Evolutionary conservation across 2,797 vertebrate genomes (phyloP).

Genomic region (Mustela erminea): DNA sequence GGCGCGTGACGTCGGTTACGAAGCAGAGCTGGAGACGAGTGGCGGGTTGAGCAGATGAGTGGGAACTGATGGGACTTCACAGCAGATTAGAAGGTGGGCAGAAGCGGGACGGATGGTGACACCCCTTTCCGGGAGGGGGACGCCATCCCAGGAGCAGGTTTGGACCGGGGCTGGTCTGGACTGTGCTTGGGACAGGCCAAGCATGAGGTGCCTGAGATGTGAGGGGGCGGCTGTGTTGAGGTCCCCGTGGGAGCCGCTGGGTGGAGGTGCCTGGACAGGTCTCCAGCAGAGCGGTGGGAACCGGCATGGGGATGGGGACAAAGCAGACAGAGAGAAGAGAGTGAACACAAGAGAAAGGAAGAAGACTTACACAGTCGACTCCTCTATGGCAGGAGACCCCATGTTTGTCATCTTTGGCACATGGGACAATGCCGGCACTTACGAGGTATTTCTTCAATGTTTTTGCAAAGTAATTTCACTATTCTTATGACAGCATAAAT

Average conservation of each 20-base stretch:
- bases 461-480: conserved; percentile 42
- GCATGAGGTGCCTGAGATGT: neutral
- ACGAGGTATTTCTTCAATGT: neutral
- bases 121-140: neutral
- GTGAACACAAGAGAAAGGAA: neutral
- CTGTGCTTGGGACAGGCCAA: neutral
- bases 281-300: neutral
- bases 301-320: neutral
- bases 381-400: neutral
- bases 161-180: neutral
- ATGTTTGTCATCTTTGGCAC: neutral
- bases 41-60: neutral
- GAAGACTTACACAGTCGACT: neutral
- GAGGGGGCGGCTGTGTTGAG: no score
- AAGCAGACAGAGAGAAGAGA: neutral
- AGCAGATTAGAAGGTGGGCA: neutral
- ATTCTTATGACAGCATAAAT: neutral
- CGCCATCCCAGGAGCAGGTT: neutral
- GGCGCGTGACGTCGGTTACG: neutral
- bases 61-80: neutral
- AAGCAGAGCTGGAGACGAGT: neutral
- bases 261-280: neutral
- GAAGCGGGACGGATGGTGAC: neutral
- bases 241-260: neutral
- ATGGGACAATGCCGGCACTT: neutral